phyloP scores from a whole-genome alignment of 2,797 vertebrate genomes.

The Danio aesculapii region DNA sequence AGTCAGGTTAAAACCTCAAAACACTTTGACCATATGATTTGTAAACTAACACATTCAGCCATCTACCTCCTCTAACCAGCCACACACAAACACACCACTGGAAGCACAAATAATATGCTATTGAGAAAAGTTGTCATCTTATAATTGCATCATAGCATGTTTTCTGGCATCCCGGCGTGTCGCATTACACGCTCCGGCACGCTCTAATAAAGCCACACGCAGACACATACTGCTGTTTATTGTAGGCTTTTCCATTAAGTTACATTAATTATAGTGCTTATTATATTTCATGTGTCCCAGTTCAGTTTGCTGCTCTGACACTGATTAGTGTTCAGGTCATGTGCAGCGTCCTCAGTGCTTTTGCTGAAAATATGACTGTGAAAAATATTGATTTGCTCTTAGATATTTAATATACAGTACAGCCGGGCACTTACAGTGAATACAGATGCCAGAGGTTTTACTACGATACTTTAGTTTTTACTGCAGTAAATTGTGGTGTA shows the following conservation, averaged over 20 bases:
- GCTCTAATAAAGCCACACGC: not conserved
- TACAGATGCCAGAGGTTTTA: not conserved
- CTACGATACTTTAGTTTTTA: no score
- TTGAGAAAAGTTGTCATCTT: not conserved
- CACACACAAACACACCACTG: not conserved
- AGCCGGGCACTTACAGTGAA: not conserved
- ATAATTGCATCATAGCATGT: not conserved
- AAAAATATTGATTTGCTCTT: slow-evolving; percentile 10
- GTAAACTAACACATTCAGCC: not conserved
- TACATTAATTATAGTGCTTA: slow-evolving; percentile 52
- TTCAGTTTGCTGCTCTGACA: not conserved
- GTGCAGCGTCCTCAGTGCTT: not conserved
- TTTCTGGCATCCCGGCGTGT: not conserved
- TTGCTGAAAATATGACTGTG: not conserved
- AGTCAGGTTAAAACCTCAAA: no score
- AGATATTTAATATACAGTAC: not conserved
- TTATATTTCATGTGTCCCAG: slow-evolving; percentile 20
- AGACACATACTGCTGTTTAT: slow-evolving; percentile 4
- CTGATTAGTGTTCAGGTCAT: slow-evolving; percentile 11
- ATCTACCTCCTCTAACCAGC: not conserved
- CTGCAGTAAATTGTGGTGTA: no score
- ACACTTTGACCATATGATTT: not conserved
- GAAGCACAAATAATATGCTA: not conserved
- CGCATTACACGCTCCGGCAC: slow-evolving; percentile 5
- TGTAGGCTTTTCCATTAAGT: slow-evolving; percentile 1